These are phyloP conservation scores for Heliconius hortense DNA, from an alignment of 2,888 invertebrate species.

Conservation along the genomic window DNA sequence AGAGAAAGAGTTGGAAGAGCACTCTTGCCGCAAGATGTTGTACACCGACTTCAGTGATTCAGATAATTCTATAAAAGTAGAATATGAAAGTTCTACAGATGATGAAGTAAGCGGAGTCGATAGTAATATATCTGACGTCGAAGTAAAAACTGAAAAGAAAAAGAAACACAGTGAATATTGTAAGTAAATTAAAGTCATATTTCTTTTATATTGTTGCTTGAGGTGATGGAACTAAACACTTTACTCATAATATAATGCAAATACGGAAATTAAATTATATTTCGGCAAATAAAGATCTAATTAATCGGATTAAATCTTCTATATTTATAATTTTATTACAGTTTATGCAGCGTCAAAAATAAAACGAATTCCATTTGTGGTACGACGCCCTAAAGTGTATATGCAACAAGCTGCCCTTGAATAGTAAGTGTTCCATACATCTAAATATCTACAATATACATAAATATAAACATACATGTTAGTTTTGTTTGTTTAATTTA, in stretches of 20 bases:
- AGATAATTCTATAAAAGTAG: constrained; percentile 52
- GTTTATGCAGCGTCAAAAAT: constrained; percentile 45
- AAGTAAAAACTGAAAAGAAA: constrained; percentile 43
- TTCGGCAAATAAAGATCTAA: too few relatives aligned
- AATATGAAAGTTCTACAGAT: constrained; percentile 46
- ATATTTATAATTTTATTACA: constrained; percentile 23
- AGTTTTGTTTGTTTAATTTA: background rate
- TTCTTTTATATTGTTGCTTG: background rate
- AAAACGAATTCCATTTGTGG: constrained; percentile 54
- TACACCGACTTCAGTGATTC: constrained; percentile 49
- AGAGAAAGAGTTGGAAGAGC: constrained; percentile 44
- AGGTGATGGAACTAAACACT: background rate
- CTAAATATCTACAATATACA: background rate
- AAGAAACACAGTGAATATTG: constrained; percentile 38
- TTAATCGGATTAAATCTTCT: background rate
- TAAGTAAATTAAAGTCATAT: background rate
- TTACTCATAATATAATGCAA: background rate
- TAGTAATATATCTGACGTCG: constrained; percentile 56
- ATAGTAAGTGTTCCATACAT: constrained; percentile 55
- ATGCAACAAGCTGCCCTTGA: constrained; percentile 54
- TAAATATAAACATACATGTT: background rate
- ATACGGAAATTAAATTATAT: too few relatives aligned
- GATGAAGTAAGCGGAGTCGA: constrained; percentile 49
- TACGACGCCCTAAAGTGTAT: constrained; percentile 51
- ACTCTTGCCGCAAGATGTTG: constrained; percentile 41